A percentile compares a stretch with the other conserved stretches of the same genome.
Conservation (phyloP, 2,113 vertebrate genomes). For the Plotosus lineatus region DNA sequence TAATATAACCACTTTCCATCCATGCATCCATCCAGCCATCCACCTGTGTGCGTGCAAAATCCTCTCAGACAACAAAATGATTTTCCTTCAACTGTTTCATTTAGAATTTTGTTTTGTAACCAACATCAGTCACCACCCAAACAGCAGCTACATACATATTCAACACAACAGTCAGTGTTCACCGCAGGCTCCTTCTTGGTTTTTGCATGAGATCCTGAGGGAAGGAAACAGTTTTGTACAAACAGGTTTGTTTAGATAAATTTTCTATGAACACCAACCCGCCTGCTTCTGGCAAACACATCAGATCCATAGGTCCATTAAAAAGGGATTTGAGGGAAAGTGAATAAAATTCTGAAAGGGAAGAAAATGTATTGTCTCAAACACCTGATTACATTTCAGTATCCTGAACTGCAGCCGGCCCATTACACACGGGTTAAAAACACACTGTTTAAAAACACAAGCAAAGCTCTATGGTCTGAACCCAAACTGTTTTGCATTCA, state of each 20-base stretch:
- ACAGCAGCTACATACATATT: no score
- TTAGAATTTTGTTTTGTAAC: no score
- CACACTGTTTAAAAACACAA: not conserved
- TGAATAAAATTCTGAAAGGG: not conserved
- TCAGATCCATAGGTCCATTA: not conserved
- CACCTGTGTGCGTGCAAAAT: no score
- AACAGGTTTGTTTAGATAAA: not conserved
- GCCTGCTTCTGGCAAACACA: no score
- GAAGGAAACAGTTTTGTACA: not conserved
- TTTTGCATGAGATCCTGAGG: not conserved
- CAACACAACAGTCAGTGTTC: no score
- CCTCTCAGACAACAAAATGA: no score
- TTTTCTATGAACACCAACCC: not conserved
- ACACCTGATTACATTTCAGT: not conserved
- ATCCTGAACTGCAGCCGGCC: not conserved
- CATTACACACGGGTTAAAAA: not conserved
- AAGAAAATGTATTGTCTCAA: not conserved
- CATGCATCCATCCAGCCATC: no score
- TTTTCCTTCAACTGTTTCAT: no score
- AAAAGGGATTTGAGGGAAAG: not conserved
- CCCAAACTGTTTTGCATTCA: constrained; percentile 44
- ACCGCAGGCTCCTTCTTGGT: not conserved
- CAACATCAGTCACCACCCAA: no score
- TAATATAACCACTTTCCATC: no score
- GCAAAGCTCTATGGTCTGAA: not conserved